These are phyloP conservation scores for Thelaira solivaga DNA, from an alignment of 2,888 invertebrate genomes.

Conservation along the genomic window DNA sequence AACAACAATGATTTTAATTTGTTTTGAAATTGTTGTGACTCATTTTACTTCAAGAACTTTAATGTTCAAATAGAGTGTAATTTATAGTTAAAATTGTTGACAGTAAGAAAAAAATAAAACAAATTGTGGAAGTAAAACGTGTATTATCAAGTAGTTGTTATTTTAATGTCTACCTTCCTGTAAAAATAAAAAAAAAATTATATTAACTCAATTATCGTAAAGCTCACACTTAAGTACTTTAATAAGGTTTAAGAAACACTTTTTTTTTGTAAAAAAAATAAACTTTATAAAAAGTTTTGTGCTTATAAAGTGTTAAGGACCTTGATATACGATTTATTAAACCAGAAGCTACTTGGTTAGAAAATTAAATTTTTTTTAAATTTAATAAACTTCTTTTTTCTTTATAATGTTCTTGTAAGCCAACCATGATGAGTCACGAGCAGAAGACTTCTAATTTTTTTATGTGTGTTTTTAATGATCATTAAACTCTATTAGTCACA, in stretches of 20 bases:
- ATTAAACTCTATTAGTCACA: slow-evolving; percentile 32
- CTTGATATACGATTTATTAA: too few relatives aligned
- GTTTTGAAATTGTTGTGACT: slow-evolving; percentile 50
- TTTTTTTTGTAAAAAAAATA: too few relatives aligned
- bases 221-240: too few relatives aligned
- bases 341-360: too few relatives aligned
- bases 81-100: slow-evolving; percentile 24
- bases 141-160: slow-evolving; percentile 20
- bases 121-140: slow-evolving; percentile 14
- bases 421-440: slow-evolving; percentile 10
- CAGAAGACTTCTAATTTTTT: not conserved
- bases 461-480: not conserved
- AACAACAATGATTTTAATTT: slow-evolving; percentile 44
- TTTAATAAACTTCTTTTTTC: too few relatives aligned
- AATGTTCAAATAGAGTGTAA: slow-evolving; percentile 38
- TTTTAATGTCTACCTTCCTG: slow-evolving; percentile 30
- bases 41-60: slow-evolving; percentile 47
- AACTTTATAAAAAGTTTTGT: too few relatives aligned
- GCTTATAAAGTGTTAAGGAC: too few relatives aligned
- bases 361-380: too few relatives aligned
- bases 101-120: not conserved
- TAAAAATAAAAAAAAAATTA: not conserved
- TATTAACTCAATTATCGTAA: too few relatives aligned
- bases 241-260: too few relatives aligned
- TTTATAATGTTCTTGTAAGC: not conserved